Evolutionary conservation across 2,888 invertebrate genomes (phyloP).

Genomic region (Escarpia spicata): DNA sequence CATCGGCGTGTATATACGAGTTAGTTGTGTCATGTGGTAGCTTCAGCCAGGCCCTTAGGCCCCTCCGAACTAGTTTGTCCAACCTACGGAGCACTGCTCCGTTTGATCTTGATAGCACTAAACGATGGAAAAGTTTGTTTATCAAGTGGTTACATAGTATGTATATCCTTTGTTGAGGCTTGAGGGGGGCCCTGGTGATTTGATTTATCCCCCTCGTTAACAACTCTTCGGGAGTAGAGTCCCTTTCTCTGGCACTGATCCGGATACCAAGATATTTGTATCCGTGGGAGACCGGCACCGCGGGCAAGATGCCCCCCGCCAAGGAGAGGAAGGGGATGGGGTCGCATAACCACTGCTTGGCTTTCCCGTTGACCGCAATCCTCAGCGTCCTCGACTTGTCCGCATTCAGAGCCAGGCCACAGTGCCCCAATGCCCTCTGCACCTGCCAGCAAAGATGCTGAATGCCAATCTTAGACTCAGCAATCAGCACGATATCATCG

Average conservation of each 20-base stretch:
- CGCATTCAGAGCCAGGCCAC: not conserved
- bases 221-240: not conserved
- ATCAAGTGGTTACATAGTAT: not conserved
- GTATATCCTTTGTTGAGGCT: not conserved
- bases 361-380: not conserved
- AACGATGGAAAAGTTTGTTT: not conserved
- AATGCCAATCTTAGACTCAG: too few relatives aligned
- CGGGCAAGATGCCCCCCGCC: not conserved
- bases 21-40: not conserved
- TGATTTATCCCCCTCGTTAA: not conserved
- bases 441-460: too few relatives aligned
- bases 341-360: not conserved
- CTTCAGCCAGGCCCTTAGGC: not conserved
- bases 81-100: not conserved
- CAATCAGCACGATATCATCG: too few relatives aligned
- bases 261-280: not conserved
- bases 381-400: slow-evolving; percentile 19
- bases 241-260: not conserved
- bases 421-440: too few relatives aligned
- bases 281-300: not conserved
- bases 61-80: not conserved
- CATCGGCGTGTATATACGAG: not conserved
- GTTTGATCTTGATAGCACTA: not conserved
- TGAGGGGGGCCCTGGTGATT: not conserved
- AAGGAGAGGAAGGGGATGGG: not conserved